These are phyloP conservation scores for Isaurus tuberculatus DNA, from an alignment of 92 coral and sea anemone genomes.

Conservation along the genomic window DNA sequence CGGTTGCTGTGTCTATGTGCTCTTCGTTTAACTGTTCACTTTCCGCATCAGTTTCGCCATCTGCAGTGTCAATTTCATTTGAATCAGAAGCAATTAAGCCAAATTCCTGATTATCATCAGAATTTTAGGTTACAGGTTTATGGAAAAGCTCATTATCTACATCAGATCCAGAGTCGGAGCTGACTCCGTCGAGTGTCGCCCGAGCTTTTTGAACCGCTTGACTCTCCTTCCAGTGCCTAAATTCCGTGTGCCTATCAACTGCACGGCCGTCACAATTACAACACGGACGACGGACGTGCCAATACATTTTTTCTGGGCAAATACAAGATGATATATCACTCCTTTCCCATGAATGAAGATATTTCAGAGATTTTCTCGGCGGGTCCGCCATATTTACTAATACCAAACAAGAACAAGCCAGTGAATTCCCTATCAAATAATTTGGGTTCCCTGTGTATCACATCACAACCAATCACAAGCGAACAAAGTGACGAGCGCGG, in stretches of 20 bases:
- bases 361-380: neutral
- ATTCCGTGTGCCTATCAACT: slow-evolving; percentile 60
- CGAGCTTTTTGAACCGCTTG: slow-evolving; percentile 1
- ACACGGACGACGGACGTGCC: slow-evolving; percentile 61
- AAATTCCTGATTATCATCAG: too few relatives aligned
- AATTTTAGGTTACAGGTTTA: too few relatives aligned
- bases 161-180: neutral
- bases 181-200: slow-evolving; percentile 33
- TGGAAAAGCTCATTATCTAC: slow-evolving; percentile 12
- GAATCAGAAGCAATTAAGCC: too few relatives aligned
- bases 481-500: too few relatives aligned
- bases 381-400: neutral
- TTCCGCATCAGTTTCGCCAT: too few relatives aligned
- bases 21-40: too few relatives aligned
- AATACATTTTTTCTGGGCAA: neutral
- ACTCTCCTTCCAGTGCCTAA: slow-evolving; percentile 65
- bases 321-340: neutral
- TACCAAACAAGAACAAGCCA: too few relatives aligned
- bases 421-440: too few relatives aligned
- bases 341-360: neutral
- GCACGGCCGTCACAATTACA: slow-evolving; percentile 59
- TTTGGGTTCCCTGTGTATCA: too few relatives aligned
- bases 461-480: too few relatives aligned
- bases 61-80: too few relatives aligned
- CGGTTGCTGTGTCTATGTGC: too few relatives aligned